Evolutionary conservation across 2,797 vertebrate species (phyloP), one percentile per base, ranked within the genome.

Genomic region (Anguilla megastoma): DNA sequence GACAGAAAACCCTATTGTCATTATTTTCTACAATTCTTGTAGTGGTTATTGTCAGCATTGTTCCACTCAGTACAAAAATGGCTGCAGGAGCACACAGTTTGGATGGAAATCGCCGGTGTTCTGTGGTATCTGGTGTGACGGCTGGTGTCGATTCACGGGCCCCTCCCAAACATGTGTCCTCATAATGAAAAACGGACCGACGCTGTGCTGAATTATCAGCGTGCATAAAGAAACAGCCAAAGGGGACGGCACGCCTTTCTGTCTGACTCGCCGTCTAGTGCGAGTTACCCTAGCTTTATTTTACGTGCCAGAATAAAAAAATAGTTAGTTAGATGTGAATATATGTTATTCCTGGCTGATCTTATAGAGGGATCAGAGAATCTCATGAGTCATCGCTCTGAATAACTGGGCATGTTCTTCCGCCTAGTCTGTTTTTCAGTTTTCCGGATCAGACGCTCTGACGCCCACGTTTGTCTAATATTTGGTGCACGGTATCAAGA

Each of bases 381-480:
- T 12, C 27, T 27, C 45, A 9, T 27, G 24, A 84, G 50, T 33
- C 83, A 84, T 18, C 14, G 0, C n/a, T 58, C 83, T 56, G 27
- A 84, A 16, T 30, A 58, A 58, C 12, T 56, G 83, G 52, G 83
- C n/a, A 84, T 30, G 50, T 33, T 84, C n/a, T 56, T 84, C 52
- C 56, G 3, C 54, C 52, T 58, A 48, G 14, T 56, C 83, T 82
- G 41, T 50, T 80, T 80, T 16, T 79, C 14, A 50, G 79, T 82
- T 45, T 82, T 48, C 21, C 45, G 6, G 79, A 82, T 82, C 45
- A 82, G 16, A 50, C 14, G 1, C 79, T 84, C 45, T 16, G 52
- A 84, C 83, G n/a, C 83, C 83, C 52, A 84, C 83, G 18, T 84
- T 84, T 84, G 50, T 84, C 83, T 84, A 30, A 33, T 54, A 84